A percentile compares a stretch with the other conserved stretches of the same genome.
Evolutionary conservation across 1,140 invertebrate genomes (phyloP).

Genomic region (Galleria mellonella): DNA sequence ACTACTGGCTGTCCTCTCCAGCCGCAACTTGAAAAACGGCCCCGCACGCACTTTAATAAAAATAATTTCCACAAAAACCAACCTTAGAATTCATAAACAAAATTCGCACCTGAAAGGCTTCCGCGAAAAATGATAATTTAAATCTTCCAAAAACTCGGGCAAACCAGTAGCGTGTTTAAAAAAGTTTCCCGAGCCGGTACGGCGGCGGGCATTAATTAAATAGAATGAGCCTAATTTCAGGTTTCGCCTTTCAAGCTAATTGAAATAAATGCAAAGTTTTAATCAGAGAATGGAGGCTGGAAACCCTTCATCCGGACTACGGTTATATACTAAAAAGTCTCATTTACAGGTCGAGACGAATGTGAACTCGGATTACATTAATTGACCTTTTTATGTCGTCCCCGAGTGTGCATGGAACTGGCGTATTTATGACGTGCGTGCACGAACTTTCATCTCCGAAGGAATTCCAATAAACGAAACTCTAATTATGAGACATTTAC

Average conservation of each 20-base stretch:
- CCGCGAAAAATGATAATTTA: constrained; percentile 13
- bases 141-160: constrained; percentile 10
- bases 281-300: constrained; percentile 31
- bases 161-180: constrained; percentile 9
- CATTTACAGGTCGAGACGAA: too few species aligned
- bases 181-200: constrained; percentile 6
- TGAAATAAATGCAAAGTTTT: constrained; percentile 55
- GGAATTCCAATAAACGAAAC: too few species aligned
- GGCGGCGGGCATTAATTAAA: constrained; percentile 42
- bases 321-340: background rate
- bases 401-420: too few species aligned
- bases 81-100: constrained; percentile 17
- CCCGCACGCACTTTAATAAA: background rate
- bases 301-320: constrained; percentile 1
- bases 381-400: too few species aligned
- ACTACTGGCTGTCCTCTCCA: too few species aligned
- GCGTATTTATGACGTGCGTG: too few species aligned
- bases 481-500: too few species aligned
- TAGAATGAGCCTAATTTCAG: constrained; percentile 43
- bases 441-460: too few species aligned
- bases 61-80: background rate
- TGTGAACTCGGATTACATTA: too few species aligned
- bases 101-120: constrained; percentile 16
- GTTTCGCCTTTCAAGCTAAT: constrained; percentile 41
- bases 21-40: too few species aligned